phyloP scores from a whole-genome alignment of 53 echinoderm and acorn worm genomes.

The Patiria pectinifera region DNA sequence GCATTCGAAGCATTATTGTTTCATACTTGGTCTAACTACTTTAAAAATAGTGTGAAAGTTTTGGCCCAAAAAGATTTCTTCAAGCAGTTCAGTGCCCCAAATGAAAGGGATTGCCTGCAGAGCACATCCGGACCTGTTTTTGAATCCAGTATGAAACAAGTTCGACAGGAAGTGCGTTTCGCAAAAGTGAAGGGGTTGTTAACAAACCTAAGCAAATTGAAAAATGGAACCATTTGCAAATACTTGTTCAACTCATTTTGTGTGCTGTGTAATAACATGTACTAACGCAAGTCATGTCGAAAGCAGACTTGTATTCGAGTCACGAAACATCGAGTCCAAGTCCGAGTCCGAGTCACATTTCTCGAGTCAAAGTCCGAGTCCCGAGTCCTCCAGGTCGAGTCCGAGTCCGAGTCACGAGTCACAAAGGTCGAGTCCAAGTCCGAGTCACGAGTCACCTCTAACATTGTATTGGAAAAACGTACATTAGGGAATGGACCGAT shows the following conservation, averaged over 20 bases:
- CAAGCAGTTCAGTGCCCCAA: background rate
- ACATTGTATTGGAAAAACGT: no score
- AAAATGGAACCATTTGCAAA: slow-evolving; percentile 9
- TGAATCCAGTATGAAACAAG: background rate
- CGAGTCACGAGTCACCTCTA: no score
- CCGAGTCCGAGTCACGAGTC: no score
- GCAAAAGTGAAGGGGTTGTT: background rate
- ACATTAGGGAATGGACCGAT: no score
- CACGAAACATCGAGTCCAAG: no score
- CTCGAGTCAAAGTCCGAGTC: no score
- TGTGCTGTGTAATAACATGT: slow-evolving; percentile 28
- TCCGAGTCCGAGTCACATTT: no score
- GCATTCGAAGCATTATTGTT: background rate
- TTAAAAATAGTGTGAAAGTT: background rate
- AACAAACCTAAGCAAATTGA: background rate
- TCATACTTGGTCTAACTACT: background rate
- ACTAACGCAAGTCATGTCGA: background rate
- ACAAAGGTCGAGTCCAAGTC: no score
- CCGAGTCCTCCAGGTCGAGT: no score
- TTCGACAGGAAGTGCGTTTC: background rate
- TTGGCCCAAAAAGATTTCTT: background rate
- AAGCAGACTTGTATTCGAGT: no score
- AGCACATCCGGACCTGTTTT: background rate
- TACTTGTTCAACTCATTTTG: slow-evolving; percentile 27
- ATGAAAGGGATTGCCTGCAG: background rate